Percentiles rank a stretch among this genome's conserved stretches.
Conservation (phyloP, 1,140 invertebrate genomes). For the Cyclina sinensis region DNA sequence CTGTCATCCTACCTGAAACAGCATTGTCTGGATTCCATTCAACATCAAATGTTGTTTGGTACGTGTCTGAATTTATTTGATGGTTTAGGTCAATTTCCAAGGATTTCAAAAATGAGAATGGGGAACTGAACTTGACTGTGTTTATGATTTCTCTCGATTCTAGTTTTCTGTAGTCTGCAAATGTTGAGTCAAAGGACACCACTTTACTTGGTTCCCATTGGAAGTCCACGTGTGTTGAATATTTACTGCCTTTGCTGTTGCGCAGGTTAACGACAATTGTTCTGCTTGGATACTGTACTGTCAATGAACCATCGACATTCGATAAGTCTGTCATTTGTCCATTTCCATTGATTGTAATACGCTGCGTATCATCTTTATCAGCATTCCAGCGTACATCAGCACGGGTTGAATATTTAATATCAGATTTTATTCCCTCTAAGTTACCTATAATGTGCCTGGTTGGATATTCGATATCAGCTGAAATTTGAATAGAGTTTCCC, state of each 20-base stretch:
- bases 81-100: slow-evolving; percentile 15
- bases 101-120: neutral
- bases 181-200: slow-evolving; percentile 22
- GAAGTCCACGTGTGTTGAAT: slow-evolving; percentile 43
- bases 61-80: neutral
- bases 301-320: slow-evolving; percentile 53
- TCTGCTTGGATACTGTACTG: slow-evolving; percentile 58
- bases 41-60: slow-evolving; percentile 36
- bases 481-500: neutral
- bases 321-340: neutral
- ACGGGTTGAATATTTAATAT: slow-evolving; percentile 32
- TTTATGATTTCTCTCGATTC: neutral
- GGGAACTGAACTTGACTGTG: slow-evolving; percentile 18
- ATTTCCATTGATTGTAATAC: slow-evolving; percentile 41
- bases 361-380: slow-evolving; percentile 63
- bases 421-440: slow-evolving; percentile 50
- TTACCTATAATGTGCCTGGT: slow-evolving; percentile 64
- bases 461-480: slow-evolving; percentile 49
- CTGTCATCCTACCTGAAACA: slow-evolving; percentile 6
- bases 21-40: slow-evolving; percentile 34
- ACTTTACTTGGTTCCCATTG: slow-evolving; percentile 46
- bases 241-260: slow-evolving; percentile 29
- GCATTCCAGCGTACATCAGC: slow-evolving; percentile 71
- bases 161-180: neutral
- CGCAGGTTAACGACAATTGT: slow-evolving; percentile 36